Base-by-base conservation (phyloP, 2,888 invertebrate species). In the Branchellion lobata region DNA sequence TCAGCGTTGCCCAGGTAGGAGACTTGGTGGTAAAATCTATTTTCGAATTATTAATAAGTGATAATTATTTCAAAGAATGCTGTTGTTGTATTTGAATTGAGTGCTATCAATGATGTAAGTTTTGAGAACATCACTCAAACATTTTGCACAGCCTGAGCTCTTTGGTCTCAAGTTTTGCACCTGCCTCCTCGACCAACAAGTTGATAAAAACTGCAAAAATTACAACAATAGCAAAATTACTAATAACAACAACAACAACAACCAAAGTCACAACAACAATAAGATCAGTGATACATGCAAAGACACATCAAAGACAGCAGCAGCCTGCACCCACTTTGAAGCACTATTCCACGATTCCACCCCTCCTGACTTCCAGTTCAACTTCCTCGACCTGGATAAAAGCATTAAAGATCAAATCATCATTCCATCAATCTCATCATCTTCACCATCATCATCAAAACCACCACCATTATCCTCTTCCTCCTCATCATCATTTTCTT, bases 131-230 rank as follows among this genome's bases (percentile, higher is more conserved):
- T n/a, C n/a, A n/a, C n/a, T n/a, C n/a, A n/a, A n/a, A n/a, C n/a
- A n/a, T n/a, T n/a, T n/a, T 57, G 3, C 61, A 57, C n/a, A 57
- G 61, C 61, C 61, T 14, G 61, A 57, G 21, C 21, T 18, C 21
- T 57, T 57, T 57, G 61, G 61, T 24, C 61, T 57, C 61, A 57
- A 57, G 24, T 57, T 18, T n/a, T 57, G 61, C 61, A 24, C 24
- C 3, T 57, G 61, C 21, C n/a, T 24, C 24, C 61, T 24, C 21
- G 21, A 57, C 24, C 8, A 57, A 3, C 5, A 57, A 3, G 14
- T 24, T 24, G 21, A 8, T 57, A 5, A 8, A 24, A n/a, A 57
- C 24, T 3, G 21, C 5, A 18, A 18, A 8, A 57, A 18, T n/a
- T 14, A 57, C n/a, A 57, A 57, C 24, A 57, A 57, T 57, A 24